Evolutionary conservation across 2,888 invertebrate species (phyloP).

Genomic region (Drosophila emarginata): DNA sequence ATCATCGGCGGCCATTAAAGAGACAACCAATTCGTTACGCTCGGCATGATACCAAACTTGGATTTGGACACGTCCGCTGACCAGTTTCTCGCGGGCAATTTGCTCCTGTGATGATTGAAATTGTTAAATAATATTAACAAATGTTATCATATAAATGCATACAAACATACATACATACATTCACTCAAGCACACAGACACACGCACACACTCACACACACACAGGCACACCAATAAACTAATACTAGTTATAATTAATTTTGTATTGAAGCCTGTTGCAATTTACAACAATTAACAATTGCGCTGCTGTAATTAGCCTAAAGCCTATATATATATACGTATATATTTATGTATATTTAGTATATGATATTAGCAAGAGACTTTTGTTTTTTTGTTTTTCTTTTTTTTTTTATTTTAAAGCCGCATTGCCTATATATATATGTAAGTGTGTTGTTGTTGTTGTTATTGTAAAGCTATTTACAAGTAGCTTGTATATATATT

Average conservation of each 20-base stretch:
- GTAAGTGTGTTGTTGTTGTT: conserved; percentile 22
- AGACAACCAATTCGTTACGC: conserved; percentile 91
- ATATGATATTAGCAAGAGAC: conserved; percentile 26
- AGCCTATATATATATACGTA: conserved; percentile 3
- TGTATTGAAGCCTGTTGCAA: neutral
- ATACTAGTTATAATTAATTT: neutral
- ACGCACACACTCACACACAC: neutral
- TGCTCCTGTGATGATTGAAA: conserved; percentile 84
- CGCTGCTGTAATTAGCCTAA: neutral
- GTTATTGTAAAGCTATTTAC: conserved; percentile 5
- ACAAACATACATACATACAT: neutral
- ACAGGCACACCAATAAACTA: neutral
- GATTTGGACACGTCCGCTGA: conserved; percentile 91
- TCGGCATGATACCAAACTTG: conserved; percentile 95
- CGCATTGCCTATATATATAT: conserved; percentile 62
- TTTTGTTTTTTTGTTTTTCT: conserved; percentile 12
- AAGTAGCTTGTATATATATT: conserved; percentile 13
- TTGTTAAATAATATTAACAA: conserved; percentile 15
- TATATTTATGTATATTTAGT: conserved; percentile 11
- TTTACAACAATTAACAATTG: neutral
- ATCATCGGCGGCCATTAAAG: conserved; percentile 93
- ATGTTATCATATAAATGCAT: neutral
- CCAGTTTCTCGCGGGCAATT: conserved; percentile 88
- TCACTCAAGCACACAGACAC: neutral
- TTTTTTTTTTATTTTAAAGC: conserved; percentile 20